Base-by-base conservation (phyloP, 2,888 invertebrate genomes). In the Watsonalla binaria region DNA sequence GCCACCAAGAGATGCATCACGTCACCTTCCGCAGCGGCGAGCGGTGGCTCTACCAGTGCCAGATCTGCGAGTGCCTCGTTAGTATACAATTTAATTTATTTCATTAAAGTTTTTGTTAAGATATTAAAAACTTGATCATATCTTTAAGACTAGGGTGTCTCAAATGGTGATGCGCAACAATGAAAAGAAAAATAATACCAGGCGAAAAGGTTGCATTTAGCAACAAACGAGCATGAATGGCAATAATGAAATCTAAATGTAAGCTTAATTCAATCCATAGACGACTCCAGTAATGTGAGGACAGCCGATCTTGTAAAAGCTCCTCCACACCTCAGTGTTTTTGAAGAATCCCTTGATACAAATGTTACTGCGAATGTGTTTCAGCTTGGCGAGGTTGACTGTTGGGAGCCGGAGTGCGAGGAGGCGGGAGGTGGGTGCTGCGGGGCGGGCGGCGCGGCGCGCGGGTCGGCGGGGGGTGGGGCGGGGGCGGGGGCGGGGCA, bases 1-100 rank as follows among this genome's bases (percentile, higher is more conserved):
- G 92, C 60, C 96, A 96, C 85, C 96, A 96, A 82, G 95, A 96
- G 81, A 92, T 95, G 73, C 92, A 93, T 68, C 93, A 95, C 80
- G 94, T 95, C 60, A 92, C 93, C 70, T 94, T 95, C 81, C 93
- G 93, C 80, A 96, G 95, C 79, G 96, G 96, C 53, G 96, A 97
- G 80, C 93, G 94, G 72, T 97, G 97, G 97, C 94, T 96, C 68
- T 96, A 96, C 90, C 95, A 97, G 86, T 97, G 97, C 86, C 96
- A 96, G 92, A 95, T 95, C 61, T 97, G 97, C 92, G 96, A 97
- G 92, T 97, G 97, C 87, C 92, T 96, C 84, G 96, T 96, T 77
- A 92, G 93, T 86, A 57, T 7, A n/a, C 35, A 0, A 37, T 24
- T 6, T 33, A 46, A 11, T 5, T 35, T 48, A 9, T 47, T 33